phyloP scores from a whole-genome alignment of 2,797 vertebrate species.

The Gobio occitaniae region DNA sequence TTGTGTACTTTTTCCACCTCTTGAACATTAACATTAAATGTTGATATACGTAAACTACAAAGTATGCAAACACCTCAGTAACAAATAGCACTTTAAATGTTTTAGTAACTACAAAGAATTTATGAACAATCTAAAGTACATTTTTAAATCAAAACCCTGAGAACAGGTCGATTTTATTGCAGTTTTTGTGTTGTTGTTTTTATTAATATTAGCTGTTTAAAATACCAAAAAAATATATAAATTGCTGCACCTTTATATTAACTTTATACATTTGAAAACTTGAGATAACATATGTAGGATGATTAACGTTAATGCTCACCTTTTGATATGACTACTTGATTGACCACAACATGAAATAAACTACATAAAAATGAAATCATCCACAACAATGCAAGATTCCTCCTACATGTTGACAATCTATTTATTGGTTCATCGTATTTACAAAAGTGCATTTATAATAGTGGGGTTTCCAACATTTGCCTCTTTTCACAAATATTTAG shows the following conservation, averaged over 20 bases:
- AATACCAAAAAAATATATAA: neutral
- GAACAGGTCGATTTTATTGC: no score
- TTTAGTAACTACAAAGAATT: neutral
- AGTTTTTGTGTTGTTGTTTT: neutral
- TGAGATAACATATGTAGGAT: neutral
- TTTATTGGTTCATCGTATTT: slow-evolving; percentile 65
- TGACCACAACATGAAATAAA: slow-evolving; percentile 46
- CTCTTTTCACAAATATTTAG: slow-evolving; percentile 59
- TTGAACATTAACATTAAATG: neutral
- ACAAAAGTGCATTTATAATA: slow-evolving; percentile 75
- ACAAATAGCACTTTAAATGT: neutral
- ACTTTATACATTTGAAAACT: neutral
- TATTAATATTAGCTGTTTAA: neutral
- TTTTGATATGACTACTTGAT: neutral
- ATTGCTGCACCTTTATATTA: neutral
- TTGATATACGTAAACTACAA: neutral
- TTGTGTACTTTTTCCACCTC: no score
- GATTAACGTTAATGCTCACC: neutral
- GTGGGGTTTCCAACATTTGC: slow-evolving; percentile 78
- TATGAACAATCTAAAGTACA: neutral
- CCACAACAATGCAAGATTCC: slow-evolving; percentile 31
- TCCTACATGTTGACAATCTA: slow-evolving; percentile 61
- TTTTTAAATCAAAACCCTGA: neutral
- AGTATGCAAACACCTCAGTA: neutral
- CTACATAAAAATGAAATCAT: slow-evolving; percentile 50